A percentile compares a stretch with the other conserved stretches of the same genome.
Evolutionary conservation across 2,888 invertebrate species (phyloP).

Genomic region (Scrobipalpa costella): DNA sequence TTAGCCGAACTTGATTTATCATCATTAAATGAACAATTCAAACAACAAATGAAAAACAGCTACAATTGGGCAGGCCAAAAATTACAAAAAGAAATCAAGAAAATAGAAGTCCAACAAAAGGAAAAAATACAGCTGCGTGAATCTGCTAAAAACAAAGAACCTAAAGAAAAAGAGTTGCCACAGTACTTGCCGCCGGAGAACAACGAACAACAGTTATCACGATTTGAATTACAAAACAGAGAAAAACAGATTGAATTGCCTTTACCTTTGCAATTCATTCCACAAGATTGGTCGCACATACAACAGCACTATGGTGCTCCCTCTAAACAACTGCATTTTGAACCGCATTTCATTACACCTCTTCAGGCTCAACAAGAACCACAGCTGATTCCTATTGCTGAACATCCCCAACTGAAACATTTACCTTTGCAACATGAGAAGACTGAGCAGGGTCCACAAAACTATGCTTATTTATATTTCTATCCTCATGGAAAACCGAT

Average conservation of each 20-base stretch:
- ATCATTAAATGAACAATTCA: conserved; percentile 3
- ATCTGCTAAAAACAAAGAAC: conserved; percentile 25
- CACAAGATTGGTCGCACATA: conserved; percentile 9
- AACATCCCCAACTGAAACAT: conserved; percentile 12
- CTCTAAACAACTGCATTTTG: conserved; percentile 11
- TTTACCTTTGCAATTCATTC: conserved; percentile 6
- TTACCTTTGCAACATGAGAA: conserved; percentile 13
- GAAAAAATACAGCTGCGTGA: conserved; percentile 22
- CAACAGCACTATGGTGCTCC: conserved; percentile 13
- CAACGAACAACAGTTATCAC: background rate
- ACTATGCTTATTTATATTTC: conserved; percentile 30
- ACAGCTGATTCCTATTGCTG: conserved; percentile 7
- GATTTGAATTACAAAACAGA: conserved; percentile 11
- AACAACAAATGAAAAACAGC: conserved; percentile 11
- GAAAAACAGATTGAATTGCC: conserved; percentile 15
- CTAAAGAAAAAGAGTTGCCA: conserved; percentile 16
- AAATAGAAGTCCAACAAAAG: conserved; percentile 21
- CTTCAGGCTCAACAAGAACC: conserved; percentile 1
- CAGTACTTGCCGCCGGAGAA: conserved; percentile 29
- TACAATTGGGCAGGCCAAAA: conserved; percentile 6
- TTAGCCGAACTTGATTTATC: background rate
- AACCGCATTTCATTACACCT: conserved; percentile 22
- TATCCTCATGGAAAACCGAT: conserved; percentile 26
- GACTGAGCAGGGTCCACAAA: conserved; percentile 20
- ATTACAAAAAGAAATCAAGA: conserved; percentile 14